Conservation (phyloP, 2,888 invertebrate species). For the Parnassius smintheus region DNA sequence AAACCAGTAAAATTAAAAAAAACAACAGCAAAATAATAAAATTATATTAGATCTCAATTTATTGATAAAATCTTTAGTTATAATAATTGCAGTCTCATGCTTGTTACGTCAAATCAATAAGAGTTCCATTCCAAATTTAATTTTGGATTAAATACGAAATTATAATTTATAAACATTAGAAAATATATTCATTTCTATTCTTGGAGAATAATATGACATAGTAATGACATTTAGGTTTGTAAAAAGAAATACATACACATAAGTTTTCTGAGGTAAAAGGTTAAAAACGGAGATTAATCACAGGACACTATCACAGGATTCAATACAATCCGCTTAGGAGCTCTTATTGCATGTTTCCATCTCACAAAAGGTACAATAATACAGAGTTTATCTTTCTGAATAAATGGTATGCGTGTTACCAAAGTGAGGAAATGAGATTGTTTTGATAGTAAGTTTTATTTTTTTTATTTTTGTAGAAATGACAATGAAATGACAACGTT, state of each 20-base stretch:
- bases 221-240: no score
- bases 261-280: no score
- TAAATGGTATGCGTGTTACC: constrained; percentile 54
- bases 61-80: constrained; percentile 11
- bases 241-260: no score
- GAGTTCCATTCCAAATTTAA: background rate
- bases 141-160: no score
- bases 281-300: no score
- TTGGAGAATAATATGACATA: no score
- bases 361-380: constrained; percentile 30
- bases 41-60: constrained; percentile 17
- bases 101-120: constrained; percentile 4
- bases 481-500: constrained; percentile 53
- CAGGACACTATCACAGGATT: no score
- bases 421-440: constrained; percentile 70
- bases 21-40: constrained; percentile 2
- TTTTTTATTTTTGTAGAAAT: constrained; percentile 31
- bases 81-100: constrained; percentile 20
- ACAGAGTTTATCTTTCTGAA: constrained; percentile 39
- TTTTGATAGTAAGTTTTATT: constrained; percentile 40
- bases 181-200: no score
- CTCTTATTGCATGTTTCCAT: constrained; percentile 7
- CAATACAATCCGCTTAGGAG: background rate
- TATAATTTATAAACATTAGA: no score
- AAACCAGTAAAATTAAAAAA: constrained; percentile 5